Conservation (phyloP, 2,797 vertebrate species). For the Atherinosoma microstoma region DNA sequence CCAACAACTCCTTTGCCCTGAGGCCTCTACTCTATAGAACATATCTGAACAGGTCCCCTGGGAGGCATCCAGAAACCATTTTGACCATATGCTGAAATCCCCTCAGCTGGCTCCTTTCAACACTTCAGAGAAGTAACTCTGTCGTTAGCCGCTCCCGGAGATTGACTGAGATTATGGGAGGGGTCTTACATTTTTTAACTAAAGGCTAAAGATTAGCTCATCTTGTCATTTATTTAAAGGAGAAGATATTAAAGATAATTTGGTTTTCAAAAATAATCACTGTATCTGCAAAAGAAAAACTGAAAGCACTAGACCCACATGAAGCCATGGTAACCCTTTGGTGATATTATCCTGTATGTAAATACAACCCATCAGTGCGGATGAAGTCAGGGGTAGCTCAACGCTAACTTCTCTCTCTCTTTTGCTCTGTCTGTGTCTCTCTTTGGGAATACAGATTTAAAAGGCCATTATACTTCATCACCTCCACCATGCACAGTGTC, state of each 20-base stretch:
- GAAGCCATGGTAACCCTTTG: constrained; percentile 3
- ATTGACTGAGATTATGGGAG: not conserved
- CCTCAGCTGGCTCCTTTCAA: too few species aligned
- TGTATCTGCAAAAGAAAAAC: not conserved
- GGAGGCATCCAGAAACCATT: too few species aligned
- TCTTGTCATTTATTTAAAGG: not conserved
- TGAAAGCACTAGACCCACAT: constrained; percentile 16
- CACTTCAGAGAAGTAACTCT: too few species aligned
- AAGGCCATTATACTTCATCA: constrained; percentile 94
- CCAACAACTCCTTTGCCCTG: not conserved
- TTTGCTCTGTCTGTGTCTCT: constrained; percentile 77
- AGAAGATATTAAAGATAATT: not conserved
- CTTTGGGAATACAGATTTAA: constrained; percentile 89
- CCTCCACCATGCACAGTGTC: constrained; percentile 90
- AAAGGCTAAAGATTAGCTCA: not conserved
- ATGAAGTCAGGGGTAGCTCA: constrained; percentile 62
- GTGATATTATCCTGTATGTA: constrained; percentile 32
- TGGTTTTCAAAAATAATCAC: not conserved
- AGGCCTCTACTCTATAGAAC: not conserved
- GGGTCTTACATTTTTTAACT: not conserved
- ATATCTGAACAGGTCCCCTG: too few species aligned
- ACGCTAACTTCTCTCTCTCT: constrained; percentile 84
- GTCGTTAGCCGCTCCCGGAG: too few species aligned
- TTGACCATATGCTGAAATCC: too few species aligned
- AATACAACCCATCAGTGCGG: constrained; percentile 48